Evolutionary conservation across 1,140 invertebrate species (phyloP), one percentile per base, ranked within the genome.

Genomic region (Mactra quadrangularis): DNA sequence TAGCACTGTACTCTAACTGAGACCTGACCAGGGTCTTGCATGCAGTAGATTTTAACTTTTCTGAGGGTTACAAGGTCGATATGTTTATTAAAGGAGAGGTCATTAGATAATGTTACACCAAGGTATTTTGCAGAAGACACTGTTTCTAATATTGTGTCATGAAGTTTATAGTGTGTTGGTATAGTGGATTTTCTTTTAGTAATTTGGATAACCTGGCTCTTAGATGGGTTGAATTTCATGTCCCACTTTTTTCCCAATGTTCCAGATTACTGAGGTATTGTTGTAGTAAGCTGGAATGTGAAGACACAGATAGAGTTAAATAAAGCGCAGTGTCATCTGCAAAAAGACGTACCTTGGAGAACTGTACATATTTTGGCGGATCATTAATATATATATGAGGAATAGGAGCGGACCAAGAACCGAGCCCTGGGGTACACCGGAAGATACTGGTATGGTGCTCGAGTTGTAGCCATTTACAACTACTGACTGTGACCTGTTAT

Each of bases 371-470:
- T 50, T 77, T 17, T 47, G 59, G 59, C 25, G 81, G 59, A 45
- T 85, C 86, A 68, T 85, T 86, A 19, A 84, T 82, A 41, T 85
- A 87, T 7, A 82, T n/a, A n/a, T 85, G 47, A 50, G 77, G 86
- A 45, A 86, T n/a, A n/a, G 66, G 35, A 88, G 57, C 87, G 83
- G n/a, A n/a, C n/a, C n/a, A n/a, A n/a, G n/a, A n/a, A n/a, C n/a
- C n/a, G n/a, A n/a, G n/a, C n/a, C n/a, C 52, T 85, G 55, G 15
- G 85, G 70, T 13, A 85, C 85, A 13, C 85, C 68, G 15, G 64
- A 72, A 4, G 68, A 38, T 2, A 86, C 83, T 25, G 50, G 31
- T 29, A 70, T 52, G 15, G 38, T 50, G 3, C 22, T n/a, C n/a
- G n/a, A n/a, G n/a, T n/a, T n/a, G n/a, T n/a, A n/a, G n/a, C n/a